Evolutionary conservation across 2,113 vertebrate species (phyloP).

Genomic region (Channa argus): DNA sequence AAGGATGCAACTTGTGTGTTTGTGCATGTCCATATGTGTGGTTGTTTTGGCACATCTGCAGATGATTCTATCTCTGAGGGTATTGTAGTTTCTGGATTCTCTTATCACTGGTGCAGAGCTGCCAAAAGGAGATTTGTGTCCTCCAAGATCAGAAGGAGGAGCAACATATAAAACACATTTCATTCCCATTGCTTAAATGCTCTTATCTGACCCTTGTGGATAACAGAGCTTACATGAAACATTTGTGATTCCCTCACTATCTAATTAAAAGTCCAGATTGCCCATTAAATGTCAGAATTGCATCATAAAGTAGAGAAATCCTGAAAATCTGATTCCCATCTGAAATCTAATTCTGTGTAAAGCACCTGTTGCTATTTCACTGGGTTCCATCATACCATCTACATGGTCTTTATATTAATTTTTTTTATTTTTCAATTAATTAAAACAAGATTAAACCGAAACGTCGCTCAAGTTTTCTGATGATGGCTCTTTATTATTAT

Average conservation of each 20-base stretch:
- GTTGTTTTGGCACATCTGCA: slow-evolving; percentile 50
- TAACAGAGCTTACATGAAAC: slow-evolving; percentile 48
- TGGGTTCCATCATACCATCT: slow-evolving; percentile 39
- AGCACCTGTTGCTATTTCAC: slow-evolving; percentile 66
- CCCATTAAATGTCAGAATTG: slow-evolving; percentile 71
- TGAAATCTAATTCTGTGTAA: slow-evolving; percentile 31
- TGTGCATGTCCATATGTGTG: slow-evolving; percentile 31
- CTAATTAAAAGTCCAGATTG: slow-evolving; percentile 71
- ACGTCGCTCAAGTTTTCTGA: slow-evolving; percentile 29
- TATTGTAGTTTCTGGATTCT: slow-evolving; percentile 45
- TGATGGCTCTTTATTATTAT: slow-evolving; percentile 27
- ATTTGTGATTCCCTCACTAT: slow-evolving; percentile 56
- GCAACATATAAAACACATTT: slow-evolving; percentile 61
- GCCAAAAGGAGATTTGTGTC: slow-evolving; percentile 72
- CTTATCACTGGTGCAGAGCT: slow-evolving; percentile 47
- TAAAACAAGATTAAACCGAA: slow-evolving; percentile 7
- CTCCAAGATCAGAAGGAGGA: slow-evolving; percentile 51
- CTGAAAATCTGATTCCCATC: slow-evolving; percentile 46
- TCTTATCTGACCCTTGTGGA: slow-evolving; percentile 58
- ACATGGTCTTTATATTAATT: not conserved
- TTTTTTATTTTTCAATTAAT: slow-evolving; percentile 1
- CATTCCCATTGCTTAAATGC: slow-evolving; percentile 55
- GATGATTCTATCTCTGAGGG: slow-evolving; percentile 51
- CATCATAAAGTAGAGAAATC: slow-evolving; percentile 60
- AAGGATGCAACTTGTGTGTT: slow-evolving; percentile 16